Conservation (phyloP, 1,140 invertebrate species). For the Druon quercuslanigerum region DNA sequence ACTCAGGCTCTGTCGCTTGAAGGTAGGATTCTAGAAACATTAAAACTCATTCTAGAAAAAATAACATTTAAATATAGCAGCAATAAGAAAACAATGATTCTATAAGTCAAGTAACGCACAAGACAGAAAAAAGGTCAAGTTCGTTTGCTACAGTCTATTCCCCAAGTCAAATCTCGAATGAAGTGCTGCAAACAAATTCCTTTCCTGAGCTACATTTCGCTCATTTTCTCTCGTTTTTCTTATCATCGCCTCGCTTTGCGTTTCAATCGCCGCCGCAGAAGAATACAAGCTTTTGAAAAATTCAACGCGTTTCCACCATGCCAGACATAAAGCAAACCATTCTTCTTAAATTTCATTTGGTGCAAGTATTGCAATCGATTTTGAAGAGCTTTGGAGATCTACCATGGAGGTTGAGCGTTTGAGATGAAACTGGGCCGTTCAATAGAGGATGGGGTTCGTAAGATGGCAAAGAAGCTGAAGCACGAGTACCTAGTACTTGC, state of each 20-base stretch:
- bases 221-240: neutral
- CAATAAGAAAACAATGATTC: neutral
- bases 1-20: neutral
- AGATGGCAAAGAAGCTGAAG: constrained; percentile 35
- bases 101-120: neutral
- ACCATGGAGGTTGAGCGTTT: constrained; percentile 9
- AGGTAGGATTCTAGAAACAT: neutral
- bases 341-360: constrained; percentile 22
- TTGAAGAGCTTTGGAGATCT: neutral
- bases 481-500: constrained; percentile 34
- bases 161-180: neutral
- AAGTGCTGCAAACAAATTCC: constrained; percentile 44
- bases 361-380: constrained; percentile 13
- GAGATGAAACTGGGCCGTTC: neutral
- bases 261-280: neutral
- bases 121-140: constrained; percentile 37
- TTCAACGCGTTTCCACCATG: neutral
- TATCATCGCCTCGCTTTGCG: neutral
- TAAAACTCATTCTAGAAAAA: neutral
- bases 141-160: constrained; percentile 32
- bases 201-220: constrained; percentile 33
- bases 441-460: constrained; percentile 20
- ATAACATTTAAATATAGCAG: neutral
- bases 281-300: neutral
- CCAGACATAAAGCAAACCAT: neutral